These are phyloP conservation scores for Melieria omissa DNA, from an alignment of 2,888 invertebrate species.

Conservation along the genomic window DNA sequence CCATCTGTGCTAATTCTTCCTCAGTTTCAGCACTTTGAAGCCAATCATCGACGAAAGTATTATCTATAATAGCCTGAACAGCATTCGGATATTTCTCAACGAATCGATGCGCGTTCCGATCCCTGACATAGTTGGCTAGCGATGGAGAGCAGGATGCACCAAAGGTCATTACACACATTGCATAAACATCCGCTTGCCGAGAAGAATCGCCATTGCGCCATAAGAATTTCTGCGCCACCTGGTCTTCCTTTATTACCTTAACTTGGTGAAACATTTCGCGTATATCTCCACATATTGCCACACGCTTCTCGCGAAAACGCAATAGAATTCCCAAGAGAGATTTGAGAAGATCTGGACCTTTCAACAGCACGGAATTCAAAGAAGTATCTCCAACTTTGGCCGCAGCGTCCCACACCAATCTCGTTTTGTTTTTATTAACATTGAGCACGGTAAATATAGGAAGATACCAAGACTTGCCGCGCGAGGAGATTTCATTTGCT, in stretches of 20 bases:
- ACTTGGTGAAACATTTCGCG: slow-evolving; percentile 47
- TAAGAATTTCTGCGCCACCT: slow-evolving; percentile 26
- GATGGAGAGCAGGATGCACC: slow-evolving; percentile 33
- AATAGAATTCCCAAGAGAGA: slow-evolving; percentile 57
- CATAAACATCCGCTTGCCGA: slow-evolving; percentile 31
- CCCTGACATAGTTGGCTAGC: slow-evolving; percentile 41
- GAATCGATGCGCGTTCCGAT: slow-evolving; percentile 36
- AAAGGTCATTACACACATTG: slow-evolving; percentile 39
- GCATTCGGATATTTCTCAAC: slow-evolving; percentile 1
- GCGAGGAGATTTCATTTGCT: slow-evolving; percentile 11
- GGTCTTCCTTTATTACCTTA: slow-evolving; percentile 1
- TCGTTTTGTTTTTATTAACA: slow-evolving; percentile 49
- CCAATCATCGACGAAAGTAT: slow-evolving; percentile 49
- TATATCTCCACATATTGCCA: slow-evolving; percentile 57
- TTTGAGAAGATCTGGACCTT: slow-evolving; percentile 55
- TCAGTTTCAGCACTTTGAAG: slow-evolving; percentile 48
- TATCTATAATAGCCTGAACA: slow-evolving; percentile 27
- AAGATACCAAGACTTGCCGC: slow-evolving; percentile 47
- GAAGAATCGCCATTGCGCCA: slow-evolving; percentile 31
- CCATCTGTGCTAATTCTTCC: slow-evolving; percentile 32
- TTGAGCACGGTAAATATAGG: slow-evolving; percentile 51
- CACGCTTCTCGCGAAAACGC: slow-evolving; percentile 56
- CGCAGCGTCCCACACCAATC: slow-evolving; percentile 58
- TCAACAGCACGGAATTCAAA: slow-evolving; percentile 53
- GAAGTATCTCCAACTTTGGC: slow-evolving; percentile 48